Evolutionary conservation across 2,113 vertebrate species (phyloP).

Genomic region (Gobius niger): DNA sequence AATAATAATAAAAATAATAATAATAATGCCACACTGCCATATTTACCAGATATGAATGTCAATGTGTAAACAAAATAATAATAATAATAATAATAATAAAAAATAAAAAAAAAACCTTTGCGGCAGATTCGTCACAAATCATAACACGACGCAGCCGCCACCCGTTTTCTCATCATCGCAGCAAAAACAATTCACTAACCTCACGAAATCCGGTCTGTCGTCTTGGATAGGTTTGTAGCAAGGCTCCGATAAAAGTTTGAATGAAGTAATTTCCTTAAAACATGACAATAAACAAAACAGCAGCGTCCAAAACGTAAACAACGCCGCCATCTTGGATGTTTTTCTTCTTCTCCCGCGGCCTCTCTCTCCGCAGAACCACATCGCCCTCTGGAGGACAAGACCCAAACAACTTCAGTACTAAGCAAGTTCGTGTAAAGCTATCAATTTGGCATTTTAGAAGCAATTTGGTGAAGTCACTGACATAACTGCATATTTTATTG

Average conservation of each 20-base stretch:
- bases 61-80: no score
- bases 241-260: conserved; percentile 25
- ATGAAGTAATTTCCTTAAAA: not conserved
- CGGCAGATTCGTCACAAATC: not conserved
- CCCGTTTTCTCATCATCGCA: not conserved
- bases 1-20: no score
- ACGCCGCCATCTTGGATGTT: conserved; percentile 54
- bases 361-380: not conserved
- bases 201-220: conserved; percentile 52
- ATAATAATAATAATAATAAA: no score
- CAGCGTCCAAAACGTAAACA: not conserved
- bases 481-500: no score
- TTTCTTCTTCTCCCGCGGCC: not conserved
- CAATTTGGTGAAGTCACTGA: no score
- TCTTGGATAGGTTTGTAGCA: conserved; percentile 73
- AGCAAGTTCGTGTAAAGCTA: no score
- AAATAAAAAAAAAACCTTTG: no score
- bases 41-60: no score
- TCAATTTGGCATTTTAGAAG: no score
- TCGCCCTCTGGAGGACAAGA: conserved; percentile 24
- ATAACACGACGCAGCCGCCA: not conserved
- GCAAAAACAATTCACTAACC: conserved; percentile 27
- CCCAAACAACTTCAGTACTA: not conserved
- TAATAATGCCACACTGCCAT: no score
- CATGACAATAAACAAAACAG: conserved; percentile 32